Evolutionary conservation across 2,888 invertebrate genomes (phyloP), one percentile per base, ranked within the genome.

Genomic region (Spicauda simplicius): DNA sequence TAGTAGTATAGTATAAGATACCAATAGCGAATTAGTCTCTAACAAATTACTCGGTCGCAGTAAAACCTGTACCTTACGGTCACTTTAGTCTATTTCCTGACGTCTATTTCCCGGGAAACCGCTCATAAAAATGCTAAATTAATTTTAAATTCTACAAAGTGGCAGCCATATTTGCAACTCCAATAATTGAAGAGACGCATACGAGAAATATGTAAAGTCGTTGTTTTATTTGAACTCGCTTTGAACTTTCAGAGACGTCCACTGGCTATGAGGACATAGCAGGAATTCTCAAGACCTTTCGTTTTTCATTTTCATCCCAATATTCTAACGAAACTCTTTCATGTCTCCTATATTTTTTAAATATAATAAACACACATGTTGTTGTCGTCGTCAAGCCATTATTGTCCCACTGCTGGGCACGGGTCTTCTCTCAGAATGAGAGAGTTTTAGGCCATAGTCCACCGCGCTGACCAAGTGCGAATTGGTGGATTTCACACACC

Each of bases 41-140:
- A 12, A 1, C 5, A 33, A 30, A 52, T 12, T 0, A n/a, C 12
- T 19, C 33, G 30, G 52, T 14, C 10, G 5, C 18, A 18, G 63
- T 64, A 66, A 68, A 56, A 61, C 60, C 37, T 20, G 7, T 5
- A 8, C 56, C 55, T 61, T 14, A 50, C 14, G 50, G 67, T 72
- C 66, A 69, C 70, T 71, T 70, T 64, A 68, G 69, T 72, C 74
- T 75, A 71, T 74, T 73, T 72, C 71, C 72, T 68, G 73, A 70
- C 71, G 71, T 74, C 72, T 73, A 72, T 76, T 74, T 72, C 64
- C 70, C 74, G 70, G 72, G 69, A 73, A 77, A 77, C 72, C 71
- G 76, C 78, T 80, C 78, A 80, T 80, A 77, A 79, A 75, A 83
- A 82, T 82, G 80, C 76, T 77, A 83, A 83, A 87, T 83, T 85